Conservation (phyloP, 2,797 vertebrate genomes). For the Argya squamiceps region DNA sequence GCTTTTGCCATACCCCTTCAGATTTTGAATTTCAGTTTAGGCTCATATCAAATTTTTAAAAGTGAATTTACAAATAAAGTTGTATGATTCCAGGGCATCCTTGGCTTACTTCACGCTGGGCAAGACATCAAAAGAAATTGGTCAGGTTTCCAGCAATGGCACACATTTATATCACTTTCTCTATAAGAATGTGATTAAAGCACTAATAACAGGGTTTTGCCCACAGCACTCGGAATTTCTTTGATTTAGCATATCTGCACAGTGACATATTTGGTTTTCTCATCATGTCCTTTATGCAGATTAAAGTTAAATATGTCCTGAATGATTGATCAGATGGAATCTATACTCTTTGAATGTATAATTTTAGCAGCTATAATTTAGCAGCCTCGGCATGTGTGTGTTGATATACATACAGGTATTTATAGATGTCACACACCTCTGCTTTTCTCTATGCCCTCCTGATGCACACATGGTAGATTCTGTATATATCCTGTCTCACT, state of each 20-base stretch:
- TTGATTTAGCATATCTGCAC: conserved; percentile 13
- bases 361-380: neutral
- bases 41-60: conserved; percentile 13
- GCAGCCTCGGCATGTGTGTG: neutral
- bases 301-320: conserved; percentile 50
- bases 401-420: neutral
- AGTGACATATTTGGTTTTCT: conserved; percentile 33
- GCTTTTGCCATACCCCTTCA: neutral
- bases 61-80: conserved; percentile 5
- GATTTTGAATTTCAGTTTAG: neutral
- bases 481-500: neutral
- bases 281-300: conserved; percentile 16
- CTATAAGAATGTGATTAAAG: conserved; percentile 63
- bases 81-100: neutral
- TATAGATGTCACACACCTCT: neutral
- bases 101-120: neutral
- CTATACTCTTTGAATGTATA: neutral
- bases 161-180: conserved; percentile 24
- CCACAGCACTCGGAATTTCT: conserved; percentile 27
- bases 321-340: conserved; percentile 17
- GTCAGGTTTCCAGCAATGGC: neutral
- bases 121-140: conserved; percentile 24
- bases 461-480: neutral
- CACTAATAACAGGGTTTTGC: neutral
- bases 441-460: neutral